Percentiles rank a stretch among this genome's conserved stretches.
Conservation (phyloP, 2,797 vertebrate species). For the Vireo griseus region DNA sequence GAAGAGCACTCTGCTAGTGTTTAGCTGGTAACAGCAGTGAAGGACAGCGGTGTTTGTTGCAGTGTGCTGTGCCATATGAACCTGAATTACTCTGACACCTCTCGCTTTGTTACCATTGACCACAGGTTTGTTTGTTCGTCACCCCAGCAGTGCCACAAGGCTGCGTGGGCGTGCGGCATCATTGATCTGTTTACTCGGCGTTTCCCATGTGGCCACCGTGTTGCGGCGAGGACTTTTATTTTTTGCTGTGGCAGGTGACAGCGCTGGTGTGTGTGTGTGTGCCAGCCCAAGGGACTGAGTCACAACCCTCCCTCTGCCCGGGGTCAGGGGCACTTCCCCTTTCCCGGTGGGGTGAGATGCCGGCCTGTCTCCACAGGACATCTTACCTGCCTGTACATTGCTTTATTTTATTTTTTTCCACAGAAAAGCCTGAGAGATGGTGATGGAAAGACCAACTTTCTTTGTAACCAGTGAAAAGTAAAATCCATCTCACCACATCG, state of each 20-base stretch:
- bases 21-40: not conserved
- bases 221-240: not conserved
- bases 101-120: not conserved
- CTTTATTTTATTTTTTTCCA: not conserved
- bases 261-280: not conserved
- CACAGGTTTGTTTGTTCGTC: not conserved
- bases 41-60: not conserved
- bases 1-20: not conserved
- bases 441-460: constrained; percentile 71
- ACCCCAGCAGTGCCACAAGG: not conserved
- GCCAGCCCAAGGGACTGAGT: constrained; percentile 55
- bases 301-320: not conserved
- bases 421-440: not conserved
- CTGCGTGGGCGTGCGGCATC: rapidly evolving
- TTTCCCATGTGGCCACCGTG: not conserved
- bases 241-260: constrained; percentile 17
- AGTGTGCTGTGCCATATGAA: rapidly evolving
- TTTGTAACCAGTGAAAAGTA: constrained; percentile 77
- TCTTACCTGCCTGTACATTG: not conserved
- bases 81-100: not conserved
- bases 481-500: constrained; percentile 76
- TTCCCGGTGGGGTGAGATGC: not conserved
- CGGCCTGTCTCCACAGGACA: rapidly evolving
- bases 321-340: not conserved
- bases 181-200: not conserved